Evolutionary conservation across 2,797 vertebrate species (phyloP).

Genomic region (Channa striata): DNA sequence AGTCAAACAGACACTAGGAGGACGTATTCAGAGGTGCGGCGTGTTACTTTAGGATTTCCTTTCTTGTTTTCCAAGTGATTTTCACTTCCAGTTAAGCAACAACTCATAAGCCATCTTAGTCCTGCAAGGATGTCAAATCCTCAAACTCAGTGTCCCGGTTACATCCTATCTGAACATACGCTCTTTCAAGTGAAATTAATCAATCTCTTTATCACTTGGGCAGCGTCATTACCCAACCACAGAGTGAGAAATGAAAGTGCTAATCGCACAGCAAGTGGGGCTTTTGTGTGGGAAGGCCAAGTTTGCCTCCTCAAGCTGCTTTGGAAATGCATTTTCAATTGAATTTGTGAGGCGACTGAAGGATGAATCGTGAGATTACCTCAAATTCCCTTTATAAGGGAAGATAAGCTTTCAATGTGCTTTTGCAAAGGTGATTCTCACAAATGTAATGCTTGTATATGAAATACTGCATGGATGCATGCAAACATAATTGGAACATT

Average conservation of each 20-base stretch:
- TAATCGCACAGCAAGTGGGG: conserved; percentile 87
- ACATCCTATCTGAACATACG: conserved; percentile 89
- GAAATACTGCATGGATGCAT: neutral
- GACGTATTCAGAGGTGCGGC: conserved; percentile 41
- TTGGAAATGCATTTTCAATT: conserved; percentile 64
- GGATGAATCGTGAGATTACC: conserved; percentile 54
- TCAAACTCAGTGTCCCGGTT: conserved; percentile 70
- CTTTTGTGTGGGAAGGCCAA: conserved; percentile 83
- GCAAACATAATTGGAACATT: neutral
- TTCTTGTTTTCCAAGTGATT: conserved; percentile 60
- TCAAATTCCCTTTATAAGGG: conserved; percentile 34
- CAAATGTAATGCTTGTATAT: conserved; percentile 2
- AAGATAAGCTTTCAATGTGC: conserved; percentile 20
- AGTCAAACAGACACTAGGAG: conserved; percentile 26
- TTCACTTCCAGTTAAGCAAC: conserved; percentile 69
- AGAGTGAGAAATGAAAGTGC: conserved; percentile 94
- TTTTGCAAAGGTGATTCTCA: conserved; percentile 10
- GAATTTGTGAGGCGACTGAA: conserved; percentile 55
- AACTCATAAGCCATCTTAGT: conserved; percentile 59
- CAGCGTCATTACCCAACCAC: conserved; percentile 93
- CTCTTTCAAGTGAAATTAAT: conserved; percentile 96
- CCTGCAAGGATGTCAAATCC: conserved; percentile 69
- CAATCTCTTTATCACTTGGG: conserved; percentile 94
- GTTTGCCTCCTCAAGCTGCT: conserved; percentile 79
- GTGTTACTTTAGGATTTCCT: conserved; percentile 39